Evolutionary conservation across 2,888 invertebrate genomes (phyloP).

Genomic region (Spodoptera picta): DNA sequence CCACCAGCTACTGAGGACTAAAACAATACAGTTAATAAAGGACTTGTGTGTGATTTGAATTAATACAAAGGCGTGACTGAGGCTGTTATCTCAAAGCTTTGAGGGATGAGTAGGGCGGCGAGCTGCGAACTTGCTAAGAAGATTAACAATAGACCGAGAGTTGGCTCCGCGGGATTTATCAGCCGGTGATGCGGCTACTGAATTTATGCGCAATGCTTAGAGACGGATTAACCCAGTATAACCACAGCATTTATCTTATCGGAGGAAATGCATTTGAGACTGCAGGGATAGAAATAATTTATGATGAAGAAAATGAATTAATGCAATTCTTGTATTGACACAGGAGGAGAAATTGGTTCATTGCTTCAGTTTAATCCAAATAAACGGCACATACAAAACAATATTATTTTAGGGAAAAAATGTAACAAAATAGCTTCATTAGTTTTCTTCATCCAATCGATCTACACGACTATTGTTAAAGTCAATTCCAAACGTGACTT

Average conservation of each 20-base stretch:
- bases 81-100: slow-evolving; percentile 57
- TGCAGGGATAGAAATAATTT: slow-evolving; percentile 14
- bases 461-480: slow-evolving; percentile 13
- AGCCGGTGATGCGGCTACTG: slow-evolving; percentile 56
- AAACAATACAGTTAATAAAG: slow-evolving; percentile 12
- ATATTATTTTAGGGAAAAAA: neutral
- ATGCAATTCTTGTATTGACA: too few relatives aligned
- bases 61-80: slow-evolving; percentile 45
- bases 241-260: slow-evolving; percentile 28
- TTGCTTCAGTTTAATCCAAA: too few relatives aligned
- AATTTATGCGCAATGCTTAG: slow-evolving; percentile 52
- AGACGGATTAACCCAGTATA: slow-evolving; percentile 31
- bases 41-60: slow-evolving; percentile 8
- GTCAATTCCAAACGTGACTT: slow-evolving; percentile 50
- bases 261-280: slow-evolving; percentile 35
- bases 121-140: slow-evolving; percentile 61
- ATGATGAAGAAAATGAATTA: too few relatives aligned
- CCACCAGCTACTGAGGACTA: neutral
- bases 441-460: slow-evolving; percentile 2
- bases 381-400: too few relatives aligned
- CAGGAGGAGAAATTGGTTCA: too few relatives aligned
- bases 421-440: neutral
- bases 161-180: slow-evolving; percentile 60
- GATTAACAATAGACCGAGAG: slow-evolving; percentile 58
- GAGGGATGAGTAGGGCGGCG: slow-evolving; percentile 49